phyloP scores from a whole-genome alignment of 2,113 vertebrate species.

The Lagopus leucura region DNA sequence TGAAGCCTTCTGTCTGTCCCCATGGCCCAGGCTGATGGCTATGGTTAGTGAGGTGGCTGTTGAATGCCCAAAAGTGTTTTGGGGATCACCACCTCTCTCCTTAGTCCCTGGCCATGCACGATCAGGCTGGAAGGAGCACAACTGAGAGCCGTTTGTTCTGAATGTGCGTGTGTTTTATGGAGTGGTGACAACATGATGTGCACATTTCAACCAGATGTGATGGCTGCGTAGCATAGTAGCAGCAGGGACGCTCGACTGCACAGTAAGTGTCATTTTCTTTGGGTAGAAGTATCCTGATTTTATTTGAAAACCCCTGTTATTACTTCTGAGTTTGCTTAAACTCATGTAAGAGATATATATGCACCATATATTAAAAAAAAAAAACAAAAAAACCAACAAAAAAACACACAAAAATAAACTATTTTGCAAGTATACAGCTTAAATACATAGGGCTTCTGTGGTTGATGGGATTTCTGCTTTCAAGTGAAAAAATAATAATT shows the following conservation, averaged over 20 bases:
- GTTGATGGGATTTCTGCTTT: neutral
- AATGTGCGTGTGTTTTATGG: constrained; percentile 23
- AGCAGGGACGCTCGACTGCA: constrained; percentile 7
- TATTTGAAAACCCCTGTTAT: constrained; percentile 9
- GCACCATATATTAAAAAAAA: neutral
- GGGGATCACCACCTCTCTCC: rapidly evolving
- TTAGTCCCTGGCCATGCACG: neutral
- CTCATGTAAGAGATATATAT: neutral
- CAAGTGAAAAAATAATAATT: neutral
- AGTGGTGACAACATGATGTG: neutral
- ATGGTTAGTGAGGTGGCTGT: neutral
- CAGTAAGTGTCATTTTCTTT: constrained; percentile 3
- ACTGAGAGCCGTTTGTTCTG: neutral
- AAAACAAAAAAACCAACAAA: no score
- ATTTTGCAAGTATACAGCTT: neutral
- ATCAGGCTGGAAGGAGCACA: neutral
- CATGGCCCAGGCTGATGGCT: rapidly evolving
- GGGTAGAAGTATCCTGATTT: constrained; percentile 3
- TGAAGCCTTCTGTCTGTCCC: neutral
- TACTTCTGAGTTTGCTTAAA: constrained; percentile 28
- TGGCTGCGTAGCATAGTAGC: neutral
- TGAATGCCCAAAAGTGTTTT: neutral
- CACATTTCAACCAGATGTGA: constrained; percentile 51
- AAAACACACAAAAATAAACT: neutral
- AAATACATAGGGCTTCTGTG: neutral